phyloP scores from a whole-genome alignment of 2,113 vertebrate species.

The Apodemus sylvaticus region DNA sequence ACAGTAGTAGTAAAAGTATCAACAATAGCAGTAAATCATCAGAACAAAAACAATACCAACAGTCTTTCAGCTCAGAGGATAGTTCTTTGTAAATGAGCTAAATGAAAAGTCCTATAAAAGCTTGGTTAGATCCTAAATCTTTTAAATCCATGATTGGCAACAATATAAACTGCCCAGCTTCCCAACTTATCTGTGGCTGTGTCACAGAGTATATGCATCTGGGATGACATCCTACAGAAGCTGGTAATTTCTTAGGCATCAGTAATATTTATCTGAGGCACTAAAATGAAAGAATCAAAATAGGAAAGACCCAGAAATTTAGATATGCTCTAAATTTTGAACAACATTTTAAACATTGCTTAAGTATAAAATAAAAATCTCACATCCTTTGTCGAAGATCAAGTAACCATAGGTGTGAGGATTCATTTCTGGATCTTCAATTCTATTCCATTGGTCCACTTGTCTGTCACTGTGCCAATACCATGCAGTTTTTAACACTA shows the following conservation, averaged over 20 bases:
- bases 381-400: too few relatives aligned
- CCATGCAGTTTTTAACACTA: too few relatives aligned
- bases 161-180: not conserved
- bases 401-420: too few relatives aligned
- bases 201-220: not conserved
- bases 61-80: not conserved
- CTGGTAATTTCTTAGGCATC: not conserved
- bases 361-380: not conserved
- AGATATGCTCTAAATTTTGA: not conserved
- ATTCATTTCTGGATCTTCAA: too few relatives aligned
- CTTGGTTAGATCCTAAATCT: not conserved
- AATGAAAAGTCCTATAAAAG: not conserved
- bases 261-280: not conserved
- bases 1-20: not conserved
- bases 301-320: not conserved
- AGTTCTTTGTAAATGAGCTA: not conserved
- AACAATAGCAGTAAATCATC: not conserved
- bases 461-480: too few relatives aligned
- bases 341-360: not conserved
- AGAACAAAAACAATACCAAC: not conserved
- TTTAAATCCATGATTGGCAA: not conserved
- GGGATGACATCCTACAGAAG: not conserved
- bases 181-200: not conserved
- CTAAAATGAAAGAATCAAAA: not conserved
- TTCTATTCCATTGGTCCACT: too few relatives aligned